Evolutionary conservation across 1,140 invertebrate genomes (phyloP).

Genomic region (silkworm (Bombyx mori)): ASM3026992v2 NC_085126.1:3583501-3584000

Average conservation of each 20-base stretch:
- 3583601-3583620: conserved; percentile 22
- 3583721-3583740: no score
- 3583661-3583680: conserved; percentile 20
- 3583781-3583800: background rate
- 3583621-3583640: conserved; percentile 21
- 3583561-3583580: conserved; percentile 22
- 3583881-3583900: background rate
- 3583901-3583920: no score
- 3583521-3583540: background rate
- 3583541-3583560: conserved; percentile 6
- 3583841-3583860: background rate
- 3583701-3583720: no score
- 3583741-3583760: no score
- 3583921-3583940: no score
- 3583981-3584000: no score
- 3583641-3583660: conserved; percentile 15
- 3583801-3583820: background rate
- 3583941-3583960: no score
- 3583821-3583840: background rate
- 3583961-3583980: no score
- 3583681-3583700: conserved; percentile 11
- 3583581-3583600: conserved; percentile 16
- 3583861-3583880: background rate
- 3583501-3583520: conserved; percentile 4
- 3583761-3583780: background rate